phyloP scores from a whole-genome alignment of 2,888 invertebrate species.

The Eulithis prunata region DNA sequence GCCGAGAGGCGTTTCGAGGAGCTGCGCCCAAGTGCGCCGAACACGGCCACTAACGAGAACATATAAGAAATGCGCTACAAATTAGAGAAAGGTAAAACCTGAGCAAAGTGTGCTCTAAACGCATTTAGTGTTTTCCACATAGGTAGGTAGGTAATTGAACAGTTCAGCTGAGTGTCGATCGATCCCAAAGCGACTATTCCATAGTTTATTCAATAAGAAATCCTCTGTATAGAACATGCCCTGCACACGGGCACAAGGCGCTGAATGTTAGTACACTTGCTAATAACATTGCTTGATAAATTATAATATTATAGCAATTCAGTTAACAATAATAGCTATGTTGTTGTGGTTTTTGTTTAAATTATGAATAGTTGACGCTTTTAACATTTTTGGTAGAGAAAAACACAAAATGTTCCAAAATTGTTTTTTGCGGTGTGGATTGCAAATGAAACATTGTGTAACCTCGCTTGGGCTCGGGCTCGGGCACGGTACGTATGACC shows the following conservation, averaged over 20 bases:
- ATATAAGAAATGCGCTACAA: too few relatives aligned
- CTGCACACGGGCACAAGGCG: too few relatives aligned
- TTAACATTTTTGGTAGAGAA: neutral
- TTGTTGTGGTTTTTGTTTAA: too few relatives aligned
- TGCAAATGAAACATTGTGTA: conserved; percentile 16
- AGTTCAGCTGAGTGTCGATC: conserved; percentile 8
- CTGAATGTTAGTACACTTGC: too few relatives aligned
- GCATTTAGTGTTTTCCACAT: conserved; percentile 7
- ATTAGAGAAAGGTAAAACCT: conserved; percentile 1
- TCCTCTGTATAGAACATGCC: conserved; percentile 4
- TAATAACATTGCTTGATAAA: too few relatives aligned
- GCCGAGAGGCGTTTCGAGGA: too few relatives aligned
- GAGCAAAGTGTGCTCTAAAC: conserved; percentile 1
- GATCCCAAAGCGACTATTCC: conserved; percentile 9
- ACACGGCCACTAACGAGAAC: too few relatives aligned
- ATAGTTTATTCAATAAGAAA: conserved; percentile 10
- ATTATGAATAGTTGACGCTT: too few relatives aligned
- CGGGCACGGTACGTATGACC: too few relatives aligned
- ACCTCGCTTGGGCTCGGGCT: neutral
- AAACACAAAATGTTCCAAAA: conserved; percentile 2
- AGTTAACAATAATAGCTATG: too few relatives aligned
- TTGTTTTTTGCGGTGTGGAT: conserved; percentile 1
- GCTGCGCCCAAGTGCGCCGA: too few relatives aligned
- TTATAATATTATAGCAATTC: too few relatives aligned
- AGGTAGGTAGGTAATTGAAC: conserved; percentile 2